A percentile compares a stretch with the other conserved stretches of the same genome.
phyloP scores from a whole-genome alignment of 2,113 vertebrate genomes.

The Saguinus midas region DNA sequence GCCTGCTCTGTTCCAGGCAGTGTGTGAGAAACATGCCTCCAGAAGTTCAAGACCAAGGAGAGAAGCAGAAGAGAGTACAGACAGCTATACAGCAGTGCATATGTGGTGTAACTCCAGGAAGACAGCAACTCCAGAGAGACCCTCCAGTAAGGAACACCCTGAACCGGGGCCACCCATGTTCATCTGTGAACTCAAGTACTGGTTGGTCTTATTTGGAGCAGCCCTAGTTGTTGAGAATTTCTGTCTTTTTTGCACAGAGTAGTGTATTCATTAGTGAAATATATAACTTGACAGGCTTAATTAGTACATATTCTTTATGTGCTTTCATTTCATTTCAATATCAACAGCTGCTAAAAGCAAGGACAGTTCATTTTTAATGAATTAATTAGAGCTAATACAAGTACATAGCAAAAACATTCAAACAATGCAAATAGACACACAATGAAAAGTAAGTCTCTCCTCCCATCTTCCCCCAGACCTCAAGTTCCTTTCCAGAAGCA shows the following conservation, averaged over 20 bases:
- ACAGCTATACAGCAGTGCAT: not conserved
- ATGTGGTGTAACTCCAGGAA: not conserved
- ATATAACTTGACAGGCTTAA: slow-evolving; percentile 25
- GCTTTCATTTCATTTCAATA: slow-evolving; percentile 52
- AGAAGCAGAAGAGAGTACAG: not conserved
- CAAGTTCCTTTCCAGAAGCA: not conserved
- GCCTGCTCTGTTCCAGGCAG: not conserved
- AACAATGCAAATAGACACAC: not conserved
- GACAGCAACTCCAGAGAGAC: no score
- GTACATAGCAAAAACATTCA: slow-evolving; percentile 21
- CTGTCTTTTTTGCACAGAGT: not conserved
- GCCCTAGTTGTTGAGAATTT: not conserved
- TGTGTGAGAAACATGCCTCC: not conserved
- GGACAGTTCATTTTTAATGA: slow-evolving; percentile 56
- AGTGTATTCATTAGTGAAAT: not conserved
- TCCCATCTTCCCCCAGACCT: not conserved
- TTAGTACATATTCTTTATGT: slow-evolving; percentile 46
- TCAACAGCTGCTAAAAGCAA: slow-evolving; percentile 51
- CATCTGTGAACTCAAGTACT: not conserved
- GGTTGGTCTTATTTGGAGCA: not conserved
- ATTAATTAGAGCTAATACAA: slow-evolving; percentile 58
- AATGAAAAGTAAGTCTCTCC: not conserved
- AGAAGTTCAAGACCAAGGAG: not conserved
- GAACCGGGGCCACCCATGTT: not conserved
- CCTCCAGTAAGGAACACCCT: not conserved